Evolutionary conservation across 2,113 vertebrate genomes (phyloP).

Genomic region (Nyctibius bracteatus): DNA sequence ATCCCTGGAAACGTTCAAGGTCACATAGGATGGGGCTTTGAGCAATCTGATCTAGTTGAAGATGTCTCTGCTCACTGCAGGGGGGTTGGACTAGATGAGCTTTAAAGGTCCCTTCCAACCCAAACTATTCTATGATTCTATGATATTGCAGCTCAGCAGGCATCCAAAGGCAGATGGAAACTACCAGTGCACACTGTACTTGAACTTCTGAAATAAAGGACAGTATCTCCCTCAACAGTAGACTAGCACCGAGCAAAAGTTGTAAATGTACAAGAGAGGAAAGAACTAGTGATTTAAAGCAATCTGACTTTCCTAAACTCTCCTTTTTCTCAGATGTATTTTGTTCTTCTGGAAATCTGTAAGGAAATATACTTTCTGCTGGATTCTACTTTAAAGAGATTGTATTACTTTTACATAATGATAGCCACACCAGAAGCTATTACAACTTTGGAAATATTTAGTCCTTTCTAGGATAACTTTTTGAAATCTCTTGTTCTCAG

Average conservation of each 20-base stretch:
- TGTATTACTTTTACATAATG: not conserved
- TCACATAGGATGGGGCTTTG: too few relatives aligned
- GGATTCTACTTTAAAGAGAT: not conserved
- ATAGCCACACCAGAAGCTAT: not conserved
- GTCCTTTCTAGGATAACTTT: too few relatives aligned
- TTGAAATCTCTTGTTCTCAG: too few relatives aligned
- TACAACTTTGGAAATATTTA: too few relatives aligned
- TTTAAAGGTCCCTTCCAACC: too few relatives aligned
- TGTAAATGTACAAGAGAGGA: not conserved
- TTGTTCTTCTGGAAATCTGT: not conserved
- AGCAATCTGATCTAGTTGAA: too few relatives aligned
- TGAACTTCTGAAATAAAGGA: constrained; percentile 5
- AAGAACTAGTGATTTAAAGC: not conserved
- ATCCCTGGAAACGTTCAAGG: too few relatives aligned
- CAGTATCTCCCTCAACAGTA: not conserved
- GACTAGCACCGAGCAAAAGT: not conserved
- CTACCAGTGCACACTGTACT: not conserved
- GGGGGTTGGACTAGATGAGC: too few relatives aligned
- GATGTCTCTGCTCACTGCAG: too few relatives aligned
- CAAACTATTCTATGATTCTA: too few relatives aligned
- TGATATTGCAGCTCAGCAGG: constrained; percentile 13
- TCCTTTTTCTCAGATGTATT: not conserved
- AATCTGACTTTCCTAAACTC: not conserved
- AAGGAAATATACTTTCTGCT: not conserved
- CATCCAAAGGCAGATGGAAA: not conserved